Percentiles rank a stretch among this genome's conserved stretches.
phyloP scores from a whole-genome alignment of 2,113 vertebrate genomes.

The Brachypteracias leptosomus region DNA sequence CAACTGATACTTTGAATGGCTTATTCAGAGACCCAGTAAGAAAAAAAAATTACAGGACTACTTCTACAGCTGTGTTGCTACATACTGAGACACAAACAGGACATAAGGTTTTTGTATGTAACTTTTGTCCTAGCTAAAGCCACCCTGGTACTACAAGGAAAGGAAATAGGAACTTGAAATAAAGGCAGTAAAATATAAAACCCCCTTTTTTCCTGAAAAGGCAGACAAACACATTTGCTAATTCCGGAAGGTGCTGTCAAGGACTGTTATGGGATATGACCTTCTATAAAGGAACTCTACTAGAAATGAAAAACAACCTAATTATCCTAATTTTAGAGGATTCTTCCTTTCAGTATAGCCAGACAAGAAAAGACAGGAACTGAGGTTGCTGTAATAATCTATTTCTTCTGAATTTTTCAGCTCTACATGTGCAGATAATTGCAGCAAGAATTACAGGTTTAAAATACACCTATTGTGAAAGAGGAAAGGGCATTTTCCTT shows the following conservation, averaged over 20 bases:
- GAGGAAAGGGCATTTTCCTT: constrained; percentile 8
- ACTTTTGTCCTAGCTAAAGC: not conserved
- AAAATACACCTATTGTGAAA: constrained; percentile 1
- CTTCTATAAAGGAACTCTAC: not conserved
- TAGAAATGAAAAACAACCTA: not conserved
- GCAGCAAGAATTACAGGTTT: not conserved
- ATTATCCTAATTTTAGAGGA: not conserved
- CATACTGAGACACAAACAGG: not conserved
- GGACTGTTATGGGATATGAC: not conserved
- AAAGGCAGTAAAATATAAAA: not conserved
- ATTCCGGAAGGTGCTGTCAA: not conserved
- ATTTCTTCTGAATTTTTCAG: not conserved
- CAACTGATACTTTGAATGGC: not conserved
- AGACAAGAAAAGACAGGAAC: constrained; percentile 19
- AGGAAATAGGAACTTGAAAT: constrained; percentile 11
- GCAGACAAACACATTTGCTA: not conserved
- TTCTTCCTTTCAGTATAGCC: not conserved
- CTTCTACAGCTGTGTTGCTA: constrained; percentile 6
- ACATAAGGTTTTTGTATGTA: not conserved
- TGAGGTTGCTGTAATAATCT: not conserved
- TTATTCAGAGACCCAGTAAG: not conserved
- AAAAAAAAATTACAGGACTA: not conserved
- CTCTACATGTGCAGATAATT: not conserved
- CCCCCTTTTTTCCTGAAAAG: not conserved
- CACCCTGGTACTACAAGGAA: not conserved